These are phyloP conservation scores for Cotesia vestalis DNA, from an alignment of 1,140 invertebrate genomes.

Conservation along the genomic window DNA sequence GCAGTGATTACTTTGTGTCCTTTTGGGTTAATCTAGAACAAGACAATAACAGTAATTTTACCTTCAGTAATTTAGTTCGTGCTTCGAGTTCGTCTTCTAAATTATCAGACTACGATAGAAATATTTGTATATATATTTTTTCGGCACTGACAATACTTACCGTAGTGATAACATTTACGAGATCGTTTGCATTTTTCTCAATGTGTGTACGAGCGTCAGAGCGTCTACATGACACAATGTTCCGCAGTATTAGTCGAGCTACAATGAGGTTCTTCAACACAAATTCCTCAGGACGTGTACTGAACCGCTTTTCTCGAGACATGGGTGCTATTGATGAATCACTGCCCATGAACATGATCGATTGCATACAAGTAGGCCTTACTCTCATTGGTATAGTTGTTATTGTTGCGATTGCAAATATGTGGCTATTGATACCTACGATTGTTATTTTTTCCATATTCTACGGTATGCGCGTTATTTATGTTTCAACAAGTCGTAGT, in stretches of 20 bases:
- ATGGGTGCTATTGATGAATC: conserved; percentile 83
- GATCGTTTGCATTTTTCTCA: conserved; percentile 79
- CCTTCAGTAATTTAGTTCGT: background rate
- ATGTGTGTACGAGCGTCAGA: conserved; percentile 83
- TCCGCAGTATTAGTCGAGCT: conserved; percentile 64
- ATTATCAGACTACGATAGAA: conserved; percentile 3
- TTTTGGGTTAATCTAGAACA: conserved; percentile 72
- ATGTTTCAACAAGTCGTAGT: conserved; percentile 73
- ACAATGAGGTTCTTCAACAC: conserved; percentile 87
- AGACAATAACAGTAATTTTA: conserved; percentile 26
- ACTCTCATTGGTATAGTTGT: conserved; percentile 74
- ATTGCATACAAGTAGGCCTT: conserved; percentile 64
- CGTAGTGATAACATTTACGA: conserved; percentile 68
- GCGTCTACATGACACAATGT: conserved; percentile 81
- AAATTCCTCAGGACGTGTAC: conserved; percentile 72
- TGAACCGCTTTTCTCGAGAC: conserved; percentile 85
- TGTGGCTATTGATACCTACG: conserved; percentile 71
- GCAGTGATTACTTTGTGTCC: conserved; percentile 81
- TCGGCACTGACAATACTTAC: conserved; percentile 67
- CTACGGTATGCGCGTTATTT: conserved; percentile 70
- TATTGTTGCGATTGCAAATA: conserved; percentile 71
- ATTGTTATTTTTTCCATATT: conserved; percentile 70
- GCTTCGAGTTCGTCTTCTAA: background rate
- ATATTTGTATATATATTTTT: conserved; percentile 70
- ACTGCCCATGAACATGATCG: conserved; percentile 71